Percentiles rank a stretch among this genome's conserved stretches.
Conservation (phyloP, 2,888 invertebrate species). For the Phalangium opilio region DNA sequence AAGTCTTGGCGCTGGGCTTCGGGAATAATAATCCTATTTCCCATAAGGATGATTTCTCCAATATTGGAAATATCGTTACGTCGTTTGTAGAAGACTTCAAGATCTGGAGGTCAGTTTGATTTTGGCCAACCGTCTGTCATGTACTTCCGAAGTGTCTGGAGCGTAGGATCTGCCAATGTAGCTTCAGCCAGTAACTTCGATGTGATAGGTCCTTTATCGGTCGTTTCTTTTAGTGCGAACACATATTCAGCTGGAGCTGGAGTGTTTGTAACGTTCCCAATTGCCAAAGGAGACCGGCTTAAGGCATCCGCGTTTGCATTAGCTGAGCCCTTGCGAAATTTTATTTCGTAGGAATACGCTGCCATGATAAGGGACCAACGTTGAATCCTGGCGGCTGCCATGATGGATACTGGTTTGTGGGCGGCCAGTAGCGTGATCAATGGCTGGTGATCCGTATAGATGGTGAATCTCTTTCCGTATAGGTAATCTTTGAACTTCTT, state of each 20-base stretch:
- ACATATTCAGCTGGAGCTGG: slow-evolving; percentile 3
- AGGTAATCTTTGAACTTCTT: slow-evolving; percentile 31
- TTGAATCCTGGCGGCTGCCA: slow-evolving; percentile 24
- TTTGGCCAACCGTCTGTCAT: slow-evolving; percentile 1
- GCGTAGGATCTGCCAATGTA: neutral
- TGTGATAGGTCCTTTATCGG: slow-evolving; percentile 4
- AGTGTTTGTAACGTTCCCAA: neutral
- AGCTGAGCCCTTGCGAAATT: slow-evolving; percentile 23
- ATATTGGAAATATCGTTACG: slow-evolving; percentile 8
- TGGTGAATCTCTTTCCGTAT: slow-evolving; percentile 29
- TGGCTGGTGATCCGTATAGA: slow-evolving; percentile 31
- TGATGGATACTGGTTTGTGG: slow-evolving; percentile 17
- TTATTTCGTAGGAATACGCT: slow-evolving; percentile 27
- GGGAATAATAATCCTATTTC: slow-evolving; percentile 23
- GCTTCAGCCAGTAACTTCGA: neutral
- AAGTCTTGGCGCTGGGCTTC: slow-evolving; percentile 14
- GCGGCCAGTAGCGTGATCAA: slow-evolving; percentile 20
- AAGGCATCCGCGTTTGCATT: slow-evolving; percentile 27
- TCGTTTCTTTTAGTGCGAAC: neutral
- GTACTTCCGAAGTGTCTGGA: neutral
- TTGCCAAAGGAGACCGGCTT: slow-evolving; percentile 20
- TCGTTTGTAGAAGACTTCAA: no score
- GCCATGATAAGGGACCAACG: slow-evolving; percentile 25
- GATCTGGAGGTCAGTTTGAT: neutral
- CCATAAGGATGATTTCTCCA: slow-evolving; percentile 21